Evolutionary conservation across 1,140 invertebrate genomes (phyloP), one percentile per base, ranked within the genome.

Genomic region (Trichonephila clavata): DNA sequence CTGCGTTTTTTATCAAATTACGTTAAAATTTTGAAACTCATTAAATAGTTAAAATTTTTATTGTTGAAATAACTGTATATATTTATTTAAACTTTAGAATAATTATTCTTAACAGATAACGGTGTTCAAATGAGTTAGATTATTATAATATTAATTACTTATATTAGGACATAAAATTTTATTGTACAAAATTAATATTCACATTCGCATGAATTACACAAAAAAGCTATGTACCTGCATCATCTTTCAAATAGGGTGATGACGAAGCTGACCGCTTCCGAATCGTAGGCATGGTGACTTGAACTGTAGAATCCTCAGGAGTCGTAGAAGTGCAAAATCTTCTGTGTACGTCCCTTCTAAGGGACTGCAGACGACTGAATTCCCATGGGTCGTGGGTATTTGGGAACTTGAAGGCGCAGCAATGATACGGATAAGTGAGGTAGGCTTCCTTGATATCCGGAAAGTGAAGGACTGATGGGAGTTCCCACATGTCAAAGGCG

Each of bases 391-490:
- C 90, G 95, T 98, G 98, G 43, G 97, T 96, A 92, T 97, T 97
- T 1, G 98, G 98, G 95, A 97, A 98, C 95, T 97, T 97, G 95
- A 99, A 98, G 2, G 98, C 98, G 95, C 98, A 99, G 96, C 98
- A 98, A 94, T 98, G 98, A 95, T 98, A 98, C 27, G 98, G 97
- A 96, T 98, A 98, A 0, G 98, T 98, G 80, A 98, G 96, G 94
- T 96, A 96, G 16, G 97, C 97, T 95, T 95, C 95, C 94, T 96
- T 95, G 27, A 97, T 95, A 60, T 95, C 95, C 94, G 96, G 95
- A 87, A 98, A 98, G 95, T 97, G 97, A 95, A 98, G 97, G 90
- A 98, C 97, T 24, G 98, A 98, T 3, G 98, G 98, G 95, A 99
- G 98, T 81, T 97, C 97, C 95, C 97, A 97, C 87, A 99, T 95